Percentiles rank a stretch among this genome's conserved stretches.
phyloP scores from a whole-genome alignment of 1,140 invertebrate genomes.

The Dufourea novaeangliae region DNA sequence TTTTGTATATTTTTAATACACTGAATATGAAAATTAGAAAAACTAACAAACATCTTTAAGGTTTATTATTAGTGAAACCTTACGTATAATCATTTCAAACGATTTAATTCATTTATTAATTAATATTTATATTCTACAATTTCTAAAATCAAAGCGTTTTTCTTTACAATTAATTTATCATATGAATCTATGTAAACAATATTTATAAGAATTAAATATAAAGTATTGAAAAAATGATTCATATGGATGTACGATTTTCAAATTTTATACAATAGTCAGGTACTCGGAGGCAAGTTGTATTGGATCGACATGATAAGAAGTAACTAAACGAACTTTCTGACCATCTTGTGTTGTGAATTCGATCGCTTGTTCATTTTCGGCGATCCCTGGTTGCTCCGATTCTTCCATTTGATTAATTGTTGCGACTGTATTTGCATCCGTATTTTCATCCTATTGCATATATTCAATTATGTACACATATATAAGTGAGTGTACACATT shows the following conservation, averaged over 20 bases:
- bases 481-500: too few relatives aligned
- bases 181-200: neutral
- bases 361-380: constrained; percentile 76
- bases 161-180: constrained; percentile 6
- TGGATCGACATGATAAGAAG: constrained; percentile 79
- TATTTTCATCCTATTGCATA: constrained; percentile 68
- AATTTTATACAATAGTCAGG: constrained; percentile 77
- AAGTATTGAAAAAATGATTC: neutral
- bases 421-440: constrained; percentile 71
- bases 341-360: constrained; percentile 81
- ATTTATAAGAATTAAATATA: neutral
- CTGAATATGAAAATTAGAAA: neutral
- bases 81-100: neutral
- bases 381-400: constrained; percentile 63
- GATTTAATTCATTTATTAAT: neutral
- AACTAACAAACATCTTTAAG: neutral
- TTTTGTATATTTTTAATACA: neutral
- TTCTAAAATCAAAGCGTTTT: constrained; percentile 3
- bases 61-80: neutral
- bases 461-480: neutral
- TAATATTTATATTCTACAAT: neutral
- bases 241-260: neutral
- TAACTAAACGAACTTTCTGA: constrained; percentile 80
- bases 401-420: constrained; percentile 72
- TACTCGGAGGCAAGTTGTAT: constrained; percentile 79